These are phyloP conservation scores for Recurvirostra avosetta DNA, from an alignment of 2,113 vertebrate species.

Conservation along the genomic window DNA sequence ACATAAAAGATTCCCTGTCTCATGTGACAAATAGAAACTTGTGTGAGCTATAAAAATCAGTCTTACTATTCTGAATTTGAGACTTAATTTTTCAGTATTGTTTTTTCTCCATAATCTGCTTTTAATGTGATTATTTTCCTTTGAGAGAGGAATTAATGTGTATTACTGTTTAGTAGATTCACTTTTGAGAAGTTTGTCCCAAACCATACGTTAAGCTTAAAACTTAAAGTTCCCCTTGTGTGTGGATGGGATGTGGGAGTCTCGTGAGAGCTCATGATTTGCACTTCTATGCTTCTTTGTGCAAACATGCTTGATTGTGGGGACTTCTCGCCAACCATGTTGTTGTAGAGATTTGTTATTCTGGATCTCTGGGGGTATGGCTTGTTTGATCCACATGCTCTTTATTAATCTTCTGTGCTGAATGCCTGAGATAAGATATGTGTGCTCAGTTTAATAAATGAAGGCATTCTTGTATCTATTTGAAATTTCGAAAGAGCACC, in stretches of 20 bases:
- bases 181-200: not conserved
- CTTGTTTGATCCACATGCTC: not conserved
- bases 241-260: not conserved
- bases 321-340: not conserved
- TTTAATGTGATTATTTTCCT: not conserved
- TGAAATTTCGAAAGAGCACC: not conserved
- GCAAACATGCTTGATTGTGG: not conserved
- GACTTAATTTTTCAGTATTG: not conserved
- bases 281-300: not conserved
- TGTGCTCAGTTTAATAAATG: not conserved
- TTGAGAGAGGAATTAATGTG: not conserved
- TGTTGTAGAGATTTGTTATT: not conserved
- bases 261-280: not conserved
- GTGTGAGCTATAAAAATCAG: not conserved
- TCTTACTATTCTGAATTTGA: not conserved
- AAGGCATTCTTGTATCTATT: not conserved
- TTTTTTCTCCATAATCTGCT: not conserved
- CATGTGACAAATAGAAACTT: not conserved
- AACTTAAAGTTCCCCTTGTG: not conserved
- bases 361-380: not conserved
- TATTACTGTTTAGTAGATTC: not conserved
- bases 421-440: not conserved
- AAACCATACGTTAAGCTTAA: not conserved
- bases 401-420: not conserved
- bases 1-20: accelerated